Evolutionary conservation across 2,113 vertebrate genomes (phyloP), one percentile per base, ranked within the genome.

Genomic region (Origma solitaria): DNA sequence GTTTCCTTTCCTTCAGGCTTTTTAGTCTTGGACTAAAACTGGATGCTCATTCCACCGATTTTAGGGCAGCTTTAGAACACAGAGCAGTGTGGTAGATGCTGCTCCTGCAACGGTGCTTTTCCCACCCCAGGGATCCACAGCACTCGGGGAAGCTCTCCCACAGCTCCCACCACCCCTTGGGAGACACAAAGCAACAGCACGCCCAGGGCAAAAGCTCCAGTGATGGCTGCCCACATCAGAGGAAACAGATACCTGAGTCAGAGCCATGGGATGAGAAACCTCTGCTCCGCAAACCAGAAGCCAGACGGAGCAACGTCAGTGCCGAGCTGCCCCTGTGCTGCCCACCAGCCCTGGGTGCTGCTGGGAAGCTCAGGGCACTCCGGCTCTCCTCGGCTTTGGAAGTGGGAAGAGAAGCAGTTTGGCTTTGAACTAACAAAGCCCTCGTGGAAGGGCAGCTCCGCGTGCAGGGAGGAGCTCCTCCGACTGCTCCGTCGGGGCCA

Each of bases 401-500:
- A 94, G 86, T 9, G 23, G 56, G 45, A 95, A 89, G 87, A 95
- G 86, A 96, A 97, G 92, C 56, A 92, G 86, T 65, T 81, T 51
- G 80, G 60, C 92, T 84, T 96, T 77, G 92, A 97, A 93, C 95
- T 72, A 85, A 44, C 51, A 83, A 96, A 96, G 92, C 94, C 86
- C 71, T 47, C 0, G 44, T 58, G 79, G 50, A 92, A 92, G 95
- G 81, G 96, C 88, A 84, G 95, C 82, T 45, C 92, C 15, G 58
- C 6, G 13, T 21, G 93, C 88, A 92, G 94, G 95, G 96, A 97
- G 95, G 93, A 80, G 88, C 51, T 96, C 45, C 84, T 86, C 68
- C 10, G 60, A 88, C 77, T 95, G 93, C 80, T 95, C 64, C 0
- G 8, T 19, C n/a, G 28, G 90, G 89, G 88, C 47, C 7, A 58